Conservation (phyloP, 2,113 vertebrate genomes). For the Vidua macroura region DNA sequence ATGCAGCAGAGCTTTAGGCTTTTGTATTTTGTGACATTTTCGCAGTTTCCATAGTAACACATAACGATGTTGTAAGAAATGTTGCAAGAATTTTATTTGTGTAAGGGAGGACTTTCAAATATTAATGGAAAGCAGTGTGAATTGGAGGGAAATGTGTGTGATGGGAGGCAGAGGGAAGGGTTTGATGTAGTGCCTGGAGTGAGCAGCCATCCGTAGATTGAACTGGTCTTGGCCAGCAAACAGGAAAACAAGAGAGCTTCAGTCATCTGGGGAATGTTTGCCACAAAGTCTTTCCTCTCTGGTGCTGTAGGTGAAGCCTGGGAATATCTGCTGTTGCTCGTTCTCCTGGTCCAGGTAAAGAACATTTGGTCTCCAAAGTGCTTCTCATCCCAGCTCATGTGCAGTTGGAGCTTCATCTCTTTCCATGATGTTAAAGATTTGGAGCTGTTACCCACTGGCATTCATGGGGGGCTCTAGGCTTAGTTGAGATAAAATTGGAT, state of each 20-base stretch:
- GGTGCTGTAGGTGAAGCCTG: not conserved
- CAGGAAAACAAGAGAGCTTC: not conserved
- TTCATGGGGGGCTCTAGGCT: not conserved
- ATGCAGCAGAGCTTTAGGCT: not conserved
- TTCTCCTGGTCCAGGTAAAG: not conserved
- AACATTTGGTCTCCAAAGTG: not conserved
- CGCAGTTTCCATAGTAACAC: constrained; percentile 46
- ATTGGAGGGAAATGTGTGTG: not conserved
- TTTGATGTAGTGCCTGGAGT: not conserved
- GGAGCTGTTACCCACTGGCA: accelerated
- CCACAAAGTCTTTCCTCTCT: not conserved
- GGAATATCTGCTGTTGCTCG: not conserved
- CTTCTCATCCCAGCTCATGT: accelerated
- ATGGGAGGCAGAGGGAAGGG: not conserved
- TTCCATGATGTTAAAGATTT: not conserved
- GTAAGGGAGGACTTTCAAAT: constrained; percentile 2
- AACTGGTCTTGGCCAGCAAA: not conserved
- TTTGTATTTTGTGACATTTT: constrained; percentile 36
- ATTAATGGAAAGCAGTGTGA: not conserved
- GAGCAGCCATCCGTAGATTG: not conserved
- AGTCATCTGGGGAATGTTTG: not conserved
- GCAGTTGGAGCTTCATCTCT: not conserved
- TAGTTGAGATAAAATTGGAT: not conserved
- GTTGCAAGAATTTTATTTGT: constrained; percentile 41
- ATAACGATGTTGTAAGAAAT: not conserved